Base-by-base conservation (phyloP, 2,888 invertebrate genomes). In the Brassicogethes aeneus region DNA sequence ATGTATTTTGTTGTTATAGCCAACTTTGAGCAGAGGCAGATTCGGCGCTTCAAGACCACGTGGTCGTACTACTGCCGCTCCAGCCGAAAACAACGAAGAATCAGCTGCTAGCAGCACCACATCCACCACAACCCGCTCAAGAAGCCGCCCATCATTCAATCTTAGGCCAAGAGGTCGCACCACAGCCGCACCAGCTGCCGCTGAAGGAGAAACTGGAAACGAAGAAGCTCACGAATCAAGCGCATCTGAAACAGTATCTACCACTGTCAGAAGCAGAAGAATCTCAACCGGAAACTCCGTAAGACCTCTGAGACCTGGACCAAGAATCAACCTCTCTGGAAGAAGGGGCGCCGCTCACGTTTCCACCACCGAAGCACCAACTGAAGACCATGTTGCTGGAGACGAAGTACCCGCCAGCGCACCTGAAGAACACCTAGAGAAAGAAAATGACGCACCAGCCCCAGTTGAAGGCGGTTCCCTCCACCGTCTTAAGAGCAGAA, bases 221-320 rank as follows among this genome's bases (percentile, higher is more conserved):
- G 50, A 43, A 23, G 43, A 46, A 17, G 37, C 49, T 5, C 45
- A 46, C 10, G 40, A 50, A n/a, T 49, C 54, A 32, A 41, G 47
- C 32, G 12, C 7, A 3, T 7, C 40, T 16, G 43, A 41, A 33
- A 40, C 40, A 34, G 39, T 40, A 34, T 60, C 59, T 15, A 62
- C 67, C 5, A 54, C 62, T 2, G 59, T 59, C 45, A 51, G 64
- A 10, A 64, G 68, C 10, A 64, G 70, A 5, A 64, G 72, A 13
- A 53, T 65, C 1, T 54, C 53, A 16, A 53, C 51, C 51, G 64
- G 56, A 17, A 62, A 65, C 1, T 66, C 65, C 2, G 72, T 75
- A 15, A 72, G 80, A 38, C 74, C 82, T 0, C 68, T 81, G 37
- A 70, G 82, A 41, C 82, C 82, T 1, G 82, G 81, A 2, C 76